These are phyloP conservation scores for Silurus glanis DNA, from an alignment of 2,113 vertebrate genomes.

Conservation along the genomic window DNA sequence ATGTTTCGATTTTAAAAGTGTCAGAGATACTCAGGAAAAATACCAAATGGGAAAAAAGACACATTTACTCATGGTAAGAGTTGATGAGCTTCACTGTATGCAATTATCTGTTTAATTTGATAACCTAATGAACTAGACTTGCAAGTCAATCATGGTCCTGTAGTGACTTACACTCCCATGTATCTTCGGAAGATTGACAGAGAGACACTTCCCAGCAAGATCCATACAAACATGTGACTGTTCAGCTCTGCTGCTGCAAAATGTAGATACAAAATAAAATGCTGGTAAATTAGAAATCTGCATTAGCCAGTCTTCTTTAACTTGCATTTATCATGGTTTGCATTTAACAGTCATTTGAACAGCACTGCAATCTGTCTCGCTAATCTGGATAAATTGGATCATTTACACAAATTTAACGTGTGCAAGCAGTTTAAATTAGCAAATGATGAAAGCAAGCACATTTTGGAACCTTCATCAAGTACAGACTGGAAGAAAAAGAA, in stretches of 20 bases:
- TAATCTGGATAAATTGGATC: conserved; percentile 20
- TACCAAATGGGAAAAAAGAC: background rate
- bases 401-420: conserved; percentile 11
- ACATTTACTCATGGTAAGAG: background rate
- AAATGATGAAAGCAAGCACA: conserved; percentile 1
- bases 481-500: background rate
- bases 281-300: too few relatives aligned
- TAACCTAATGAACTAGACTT: background rate
- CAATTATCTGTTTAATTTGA: conserved; percentile 11
- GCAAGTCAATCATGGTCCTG: background rate
- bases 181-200: background rate
- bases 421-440: conserved; percentile 23
- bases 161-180: background rate
- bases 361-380: conserved; percentile 14
- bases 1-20: background rate
- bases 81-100: background rate
- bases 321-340: conserved; percentile 24
- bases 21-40: background rate
- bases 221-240: background rate
- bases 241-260: background rate
- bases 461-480: conserved; percentile 4
- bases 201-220: background rate
- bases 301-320: conserved; percentile 3
- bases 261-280: background rate
- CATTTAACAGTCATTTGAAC: conserved; percentile 23